A percentile compares a stretch with the other conserved stretches of the same genome.
Evolutionary conservation across 2,888 invertebrate genomes (phyloP).

Genomic region (Allygus modestus): DNA sequence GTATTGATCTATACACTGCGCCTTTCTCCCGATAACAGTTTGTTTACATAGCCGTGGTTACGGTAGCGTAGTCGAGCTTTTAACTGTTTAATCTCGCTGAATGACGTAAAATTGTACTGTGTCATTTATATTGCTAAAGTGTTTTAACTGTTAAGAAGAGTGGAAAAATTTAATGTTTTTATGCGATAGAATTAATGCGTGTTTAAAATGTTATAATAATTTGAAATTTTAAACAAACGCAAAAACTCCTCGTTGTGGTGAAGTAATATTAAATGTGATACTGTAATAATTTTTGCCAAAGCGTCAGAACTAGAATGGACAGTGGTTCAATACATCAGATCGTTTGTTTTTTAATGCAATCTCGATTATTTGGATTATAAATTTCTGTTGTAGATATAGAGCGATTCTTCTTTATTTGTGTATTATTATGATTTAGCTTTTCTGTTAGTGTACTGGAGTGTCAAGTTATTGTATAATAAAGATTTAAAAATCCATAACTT

Average conservation of each 20-base stretch:
- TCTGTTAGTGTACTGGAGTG: conserved; percentile 54
- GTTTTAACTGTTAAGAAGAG: neutral
- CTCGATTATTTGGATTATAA: conserved; percentile 8
- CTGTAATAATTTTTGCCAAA: neutral
- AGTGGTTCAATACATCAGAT: conserved; percentile 49
- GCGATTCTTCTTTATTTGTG: neutral
- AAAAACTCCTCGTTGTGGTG: neutral
- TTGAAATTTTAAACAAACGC: neutral
- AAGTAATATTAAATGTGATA: neutral
- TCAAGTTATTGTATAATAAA: conserved; percentile 57
- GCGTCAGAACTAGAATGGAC: neutral
- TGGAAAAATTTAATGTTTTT: neutral
- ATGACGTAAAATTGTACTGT: neutral
- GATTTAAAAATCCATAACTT: conserved; percentile 37
- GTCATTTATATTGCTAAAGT: conserved; percentile 7
- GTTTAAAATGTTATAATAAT: neutral
- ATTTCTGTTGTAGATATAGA: conserved; percentile 23
- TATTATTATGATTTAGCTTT: conserved; percentile 37
- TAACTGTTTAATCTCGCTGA: conserved; percentile 17
- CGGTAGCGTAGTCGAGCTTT: neutral
- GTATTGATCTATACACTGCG: conserved; percentile 27
- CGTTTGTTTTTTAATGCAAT: conserved; percentile 15
- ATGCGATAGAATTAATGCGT: conserved; percentile 8
- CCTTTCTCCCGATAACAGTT: neutral
- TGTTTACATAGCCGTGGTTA: neutral